phyloP scores from a whole-genome alignment of 2,797 vertebrate genomes.

The Mormyrops boulengeri region DNA sequence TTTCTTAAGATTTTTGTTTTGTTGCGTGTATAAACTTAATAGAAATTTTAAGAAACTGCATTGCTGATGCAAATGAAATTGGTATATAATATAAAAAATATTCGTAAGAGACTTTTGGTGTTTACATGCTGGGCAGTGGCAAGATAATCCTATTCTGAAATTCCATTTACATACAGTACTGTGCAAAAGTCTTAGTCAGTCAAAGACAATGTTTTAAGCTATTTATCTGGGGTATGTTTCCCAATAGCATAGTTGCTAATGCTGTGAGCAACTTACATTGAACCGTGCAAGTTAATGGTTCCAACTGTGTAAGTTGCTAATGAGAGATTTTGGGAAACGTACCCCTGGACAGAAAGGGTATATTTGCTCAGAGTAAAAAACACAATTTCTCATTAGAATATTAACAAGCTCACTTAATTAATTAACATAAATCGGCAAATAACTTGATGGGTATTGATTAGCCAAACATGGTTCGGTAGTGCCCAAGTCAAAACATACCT shows the following conservation, averaged over 20 bases:
- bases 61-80: neutral
- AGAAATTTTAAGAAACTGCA: neutral
- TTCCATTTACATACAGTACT: neutral
- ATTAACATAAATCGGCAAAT: neutral
- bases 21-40: neutral
- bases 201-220: neutral
- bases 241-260: neutral
- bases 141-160: neutral
- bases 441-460: neutral
- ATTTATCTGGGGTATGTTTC: neutral
- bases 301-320: neutral
- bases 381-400: neutral
- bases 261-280: neutral
- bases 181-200: neutral
- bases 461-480: neutral
- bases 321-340: neutral
- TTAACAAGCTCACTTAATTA: neutral
- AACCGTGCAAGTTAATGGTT: neutral
- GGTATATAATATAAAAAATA: neutral
- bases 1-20: neutral
- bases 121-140: neutral
- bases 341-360: neutral
- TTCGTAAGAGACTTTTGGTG: neutral
- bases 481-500: neutral
- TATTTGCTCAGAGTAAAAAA: neutral